phyloP scores from a whole-genome alignment of 2,113 vertebrate species.

The Dromiciops gliroides region DNA sequence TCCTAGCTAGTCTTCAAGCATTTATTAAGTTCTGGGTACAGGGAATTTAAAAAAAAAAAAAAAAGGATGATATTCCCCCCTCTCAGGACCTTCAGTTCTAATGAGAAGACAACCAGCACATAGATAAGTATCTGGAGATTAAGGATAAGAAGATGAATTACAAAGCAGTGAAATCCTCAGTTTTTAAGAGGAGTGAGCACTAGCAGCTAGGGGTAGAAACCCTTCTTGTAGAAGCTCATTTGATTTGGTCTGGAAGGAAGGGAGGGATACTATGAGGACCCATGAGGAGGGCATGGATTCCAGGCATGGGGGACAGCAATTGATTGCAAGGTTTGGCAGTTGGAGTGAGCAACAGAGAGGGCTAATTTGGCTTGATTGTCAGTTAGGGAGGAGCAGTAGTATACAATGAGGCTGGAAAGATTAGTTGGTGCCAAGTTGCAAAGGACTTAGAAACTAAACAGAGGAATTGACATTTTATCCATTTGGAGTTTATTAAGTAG shows the following conservation, averaged over 20 bases:
- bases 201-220: neutral
- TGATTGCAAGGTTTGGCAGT: too few species aligned
- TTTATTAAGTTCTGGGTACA: neutral
- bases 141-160: neutral
- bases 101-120: too few species aligned
- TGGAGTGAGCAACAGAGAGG: neutral
- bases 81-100: neutral
- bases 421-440: neutral
- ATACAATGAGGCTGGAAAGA: neutral
- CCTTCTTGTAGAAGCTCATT: neutral
- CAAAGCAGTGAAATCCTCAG: neutral
- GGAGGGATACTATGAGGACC: neutral
- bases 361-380: neutral
- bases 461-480: neutral
- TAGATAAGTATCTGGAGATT: too few species aligned
- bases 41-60: too few species aligned
- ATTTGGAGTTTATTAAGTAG: neutral
- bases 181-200: neutral
- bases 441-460: neutral
- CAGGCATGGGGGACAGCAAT: neutral
- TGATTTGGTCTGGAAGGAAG: neutral
- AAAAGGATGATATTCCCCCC: neutral
- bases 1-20: neutral
- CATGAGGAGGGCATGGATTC: neutral
- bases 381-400: neutral